Evolutionary conservation across 1,140 invertebrate genomes (phyloP).

Genomic region (Sarcophaga peregrina): DNA sequence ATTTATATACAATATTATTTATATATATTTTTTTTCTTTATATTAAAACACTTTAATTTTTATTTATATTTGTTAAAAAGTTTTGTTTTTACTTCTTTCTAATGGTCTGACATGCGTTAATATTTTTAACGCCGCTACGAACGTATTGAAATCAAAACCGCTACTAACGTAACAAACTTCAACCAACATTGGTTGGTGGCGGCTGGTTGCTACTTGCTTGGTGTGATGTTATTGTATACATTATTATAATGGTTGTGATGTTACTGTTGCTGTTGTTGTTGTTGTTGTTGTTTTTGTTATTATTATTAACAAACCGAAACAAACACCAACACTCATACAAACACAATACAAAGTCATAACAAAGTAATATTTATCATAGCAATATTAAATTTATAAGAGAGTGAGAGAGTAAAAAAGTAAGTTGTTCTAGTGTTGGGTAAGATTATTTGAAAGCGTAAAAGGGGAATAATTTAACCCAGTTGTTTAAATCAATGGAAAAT

Average conservation of each 20-base stretch:
- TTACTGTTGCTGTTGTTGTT: not conserved
- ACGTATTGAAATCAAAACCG: slow-evolving; percentile 38
- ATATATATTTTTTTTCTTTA: too few species aligned
- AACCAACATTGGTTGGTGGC: slow-evolving; percentile 12
- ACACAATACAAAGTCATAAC: too few species aligned
- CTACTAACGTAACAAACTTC: slow-evolving; percentile 33
- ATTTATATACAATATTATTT: not conserved
- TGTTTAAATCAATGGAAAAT: not conserved
- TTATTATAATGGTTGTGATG: too few species aligned
- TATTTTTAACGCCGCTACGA: not conserved
- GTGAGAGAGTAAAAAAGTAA: not conserved
- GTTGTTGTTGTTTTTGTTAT: too few species aligned
- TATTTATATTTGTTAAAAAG: too few species aligned
- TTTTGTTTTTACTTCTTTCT: too few species aligned
- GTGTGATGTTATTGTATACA: too few species aligned
- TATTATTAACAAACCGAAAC: too few species aligned
- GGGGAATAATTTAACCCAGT: not conserved
- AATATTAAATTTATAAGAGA: not conserved
- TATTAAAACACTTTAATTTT: too few species aligned
- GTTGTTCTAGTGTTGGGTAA: not conserved
- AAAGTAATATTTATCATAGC: too few species aligned
- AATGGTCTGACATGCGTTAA: not conserved
- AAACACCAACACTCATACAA: too few species aligned
- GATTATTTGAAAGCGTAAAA: not conserved
- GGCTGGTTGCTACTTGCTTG: too few species aligned